phyloP scores from a whole-genome alignment of 2,113 vertebrate species.

The Raja brachyura region DNA sequence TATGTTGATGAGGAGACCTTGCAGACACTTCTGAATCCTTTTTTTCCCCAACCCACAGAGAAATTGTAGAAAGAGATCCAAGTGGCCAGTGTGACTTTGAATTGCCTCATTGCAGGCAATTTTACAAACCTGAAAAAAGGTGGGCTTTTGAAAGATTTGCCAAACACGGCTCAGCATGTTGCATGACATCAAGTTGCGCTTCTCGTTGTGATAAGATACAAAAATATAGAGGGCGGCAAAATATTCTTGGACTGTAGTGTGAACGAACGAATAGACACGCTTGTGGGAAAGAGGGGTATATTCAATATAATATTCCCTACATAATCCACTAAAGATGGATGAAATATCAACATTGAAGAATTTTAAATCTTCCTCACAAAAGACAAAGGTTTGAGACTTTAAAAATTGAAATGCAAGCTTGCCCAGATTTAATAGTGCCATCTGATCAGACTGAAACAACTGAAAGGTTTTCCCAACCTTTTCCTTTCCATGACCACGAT shows the following conservation, averaged over 20 bases:
- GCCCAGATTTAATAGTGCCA: conserved; percentile 45
- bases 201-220: conserved; percentile 45
- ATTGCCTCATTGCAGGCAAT: conserved; percentile 43
- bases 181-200: conserved; percentile 44
- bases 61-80: conserved; percentile 58
- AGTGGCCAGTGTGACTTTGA: conserved; percentile 41
- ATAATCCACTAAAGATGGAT: conserved; percentile 47
- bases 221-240: conserved; percentile 59
- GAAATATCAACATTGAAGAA: conserved; percentile 44
- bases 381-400: conserved; percentile 42
- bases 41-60: conserved; percentile 52
- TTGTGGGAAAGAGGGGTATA: background rate
- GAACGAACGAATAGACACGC: conserved; percentile 50
- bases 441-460: conserved; percentile 46
- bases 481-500: conserved; percentile 40
- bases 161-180: background rate
- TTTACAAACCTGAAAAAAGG: conserved; percentile 46
- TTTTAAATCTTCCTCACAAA: conserved; percentile 48
- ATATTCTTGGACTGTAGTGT: conserved; percentile 54
- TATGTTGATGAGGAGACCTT: conserved; percentile 38
- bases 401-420: conserved; percentile 52
- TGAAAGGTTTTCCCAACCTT: conserved; percentile 43
- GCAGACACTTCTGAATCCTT: conserved; percentile 44
- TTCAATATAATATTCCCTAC: conserved; percentile 46
- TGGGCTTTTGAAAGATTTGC: conserved; percentile 19